A percentile compares a stretch with the other conserved stretches of the same genome.
These are phyloP conservation scores for Polydrusus tereticollis DNA, from an alignment of 2,888 invertebrate species.

Conservation along the genomic window DNA sequence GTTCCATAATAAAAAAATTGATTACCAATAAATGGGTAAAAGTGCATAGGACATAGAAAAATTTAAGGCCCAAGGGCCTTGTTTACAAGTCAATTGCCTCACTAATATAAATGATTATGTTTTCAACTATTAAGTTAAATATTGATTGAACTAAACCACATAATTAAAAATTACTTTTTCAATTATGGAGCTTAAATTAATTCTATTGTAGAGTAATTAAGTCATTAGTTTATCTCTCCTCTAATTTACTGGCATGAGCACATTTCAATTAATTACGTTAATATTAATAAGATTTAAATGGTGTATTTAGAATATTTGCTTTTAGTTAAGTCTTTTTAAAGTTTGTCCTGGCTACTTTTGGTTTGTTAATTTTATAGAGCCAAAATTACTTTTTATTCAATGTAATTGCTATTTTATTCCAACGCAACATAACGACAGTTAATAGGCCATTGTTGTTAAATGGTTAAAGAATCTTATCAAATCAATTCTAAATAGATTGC, in stretches of 20 bases:
- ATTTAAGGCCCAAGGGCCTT: too few species aligned
- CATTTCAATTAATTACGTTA: slow-evolving; percentile 1
- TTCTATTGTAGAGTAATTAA: background rate
- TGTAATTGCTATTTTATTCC: background rate
- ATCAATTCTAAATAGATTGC: background rate
- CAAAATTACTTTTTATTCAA: background rate
- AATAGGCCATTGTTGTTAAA: background rate
- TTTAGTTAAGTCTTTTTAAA: too few species aligned
- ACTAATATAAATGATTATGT: too few species aligned
- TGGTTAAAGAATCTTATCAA: background rate
- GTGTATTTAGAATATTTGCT: too few species aligned
- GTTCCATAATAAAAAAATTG: too few species aligned
- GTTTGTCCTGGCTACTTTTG: too few species aligned
- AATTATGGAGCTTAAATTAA: background rate
- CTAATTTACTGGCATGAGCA: background rate
- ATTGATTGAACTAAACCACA: background rate
- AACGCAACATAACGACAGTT: background rate
- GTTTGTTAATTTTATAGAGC: too few species aligned
- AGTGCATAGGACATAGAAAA: too few species aligned
- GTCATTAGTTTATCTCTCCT: background rate
- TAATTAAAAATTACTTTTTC: background rate
- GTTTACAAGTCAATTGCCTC: too few species aligned
- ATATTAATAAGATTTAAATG: too few species aligned
- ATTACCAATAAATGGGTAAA: background rate
- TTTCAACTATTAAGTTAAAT: background rate